Evolutionary conservation across 2,888 invertebrate species (phyloP), one percentile per base, ranked within the genome.

Genomic region (Drosophila melanocephala): DNA sequence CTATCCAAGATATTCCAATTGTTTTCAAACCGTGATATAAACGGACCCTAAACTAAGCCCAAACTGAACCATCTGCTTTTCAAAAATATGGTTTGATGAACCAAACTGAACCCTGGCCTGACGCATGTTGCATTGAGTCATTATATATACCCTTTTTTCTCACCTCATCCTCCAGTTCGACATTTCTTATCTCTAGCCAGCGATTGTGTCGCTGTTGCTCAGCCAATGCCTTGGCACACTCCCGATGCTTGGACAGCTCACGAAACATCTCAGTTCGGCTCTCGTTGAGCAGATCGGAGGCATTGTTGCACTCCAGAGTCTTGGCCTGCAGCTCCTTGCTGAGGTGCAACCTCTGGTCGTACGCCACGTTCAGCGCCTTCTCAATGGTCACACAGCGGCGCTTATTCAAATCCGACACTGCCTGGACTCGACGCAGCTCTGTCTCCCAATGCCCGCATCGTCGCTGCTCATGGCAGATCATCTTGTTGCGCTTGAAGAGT

Each of bases 121-220:
- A 37, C 16, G 16, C 16, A 16, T 16, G 16, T 37, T 16, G 16
- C 37, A 37, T 42, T 42, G 12, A 42, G 22, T 22, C 22, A 22
- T 12, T 22, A 22, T 12, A 22, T 12, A 44, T 44, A 6, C 2
- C 2, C 5, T 14, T 47, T 47, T 51, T 51, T n/a, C 28, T 52
- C 9, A 81, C 79, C 52, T 83, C 63, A 35, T 79, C 59, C 44
- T 69, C 70, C 19, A 83, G 59, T 9, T 81, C 68, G 19, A 30
- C 50, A 51, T 81, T 84, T 0, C 32, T 28, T 6, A 59, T 33
- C 42, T 83, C 77, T 5, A 83, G 52, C 0, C 47, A 2, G 0
- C 42, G 30, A 47, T 65, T 61, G 0, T 58, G 33, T 10, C 63
- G 62, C 55, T 83, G 84, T 22, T 81, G 64, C 1, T 76, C 22